Evolutionary conservation across 2,797 vertebrate species (phyloP), one percentile per base, ranked within the genome.

Genomic region (Chelonia mydas): DNA sequence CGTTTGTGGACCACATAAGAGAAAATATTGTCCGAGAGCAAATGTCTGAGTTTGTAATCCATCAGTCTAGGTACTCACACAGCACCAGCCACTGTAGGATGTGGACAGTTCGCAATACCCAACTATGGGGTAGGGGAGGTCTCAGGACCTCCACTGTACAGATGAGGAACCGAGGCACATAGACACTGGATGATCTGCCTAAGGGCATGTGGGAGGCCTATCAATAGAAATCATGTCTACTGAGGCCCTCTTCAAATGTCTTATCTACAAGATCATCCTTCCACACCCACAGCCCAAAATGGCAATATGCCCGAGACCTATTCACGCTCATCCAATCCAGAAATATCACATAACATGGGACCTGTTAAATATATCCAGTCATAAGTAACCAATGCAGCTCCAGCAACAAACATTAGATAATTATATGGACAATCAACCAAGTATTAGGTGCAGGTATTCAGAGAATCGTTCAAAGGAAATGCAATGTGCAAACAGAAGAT

Each of bases 241-340:
- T 51, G 17, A 28, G 50, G 10, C 51, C 41, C 1, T 0, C 3
- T 3, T 25, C 86, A 53, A 53, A 2, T 15, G 7, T 23, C 65
- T 51, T 16, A 57, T 72, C 77, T 82, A 78, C 50, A 21, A 53
- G 68, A 45, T 68, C 65, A 27, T 65, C 31, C 31, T 65, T 33
- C 59, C 31, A 12, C 31, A n/a, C 31, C 59, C 59, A 55, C 54
- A 55, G 54, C 21, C 21, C 54, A 55, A 54, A 55, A 23, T 55
- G 54, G 25, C 54, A 55, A 55, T 23, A 25, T 23, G 19, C 53
- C 16, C 7, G 53, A 19, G 17, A 55, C 23, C 54, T 55, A 8
- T 25, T 7, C 54, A 25, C 23, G 3, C 54, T 45, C 37, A 25
- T 3, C 17, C 72, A 86, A 59, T 25, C 54, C 23, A 7, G 54